Evolutionary conservation across 2,797 vertebrate genomes (phyloP), one percentile per base, ranked within the genome.

Genomic region (Heteromormyrus szaboi): DNA sequence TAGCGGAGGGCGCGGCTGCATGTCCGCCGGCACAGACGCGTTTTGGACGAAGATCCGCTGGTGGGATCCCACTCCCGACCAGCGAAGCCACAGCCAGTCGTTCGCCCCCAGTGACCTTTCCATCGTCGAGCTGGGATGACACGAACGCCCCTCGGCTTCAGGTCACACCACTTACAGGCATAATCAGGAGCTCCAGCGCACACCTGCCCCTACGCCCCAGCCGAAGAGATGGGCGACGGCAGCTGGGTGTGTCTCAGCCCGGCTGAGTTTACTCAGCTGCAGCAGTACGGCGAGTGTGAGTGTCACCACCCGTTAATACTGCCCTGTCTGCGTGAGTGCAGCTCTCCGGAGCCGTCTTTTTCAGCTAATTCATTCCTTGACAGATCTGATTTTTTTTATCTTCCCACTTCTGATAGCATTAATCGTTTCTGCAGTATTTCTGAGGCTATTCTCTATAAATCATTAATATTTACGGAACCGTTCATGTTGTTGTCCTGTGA

Each of bases 201-300:
- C 37, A 9, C 48, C 29, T 59, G 51, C 83, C 17, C 87, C 22
- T 48, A 41, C 25, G 22, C 37, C 11, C 79, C 22, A 22, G 29
- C 33, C 79, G 56, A 44, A 46, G 25, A n/a, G 79, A 99, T 99
- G 98, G 95, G 95, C 0, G 96, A 97, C 93, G 93, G 93, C 9
- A 94, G 86, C 89, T 98, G 98, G 97, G 96, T 97, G 84, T 97
- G 97, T 19, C 96, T 99, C 93, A 98, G 97, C 91, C 96, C 97
- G 0, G 89, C 97, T 0, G 98, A 99, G 93, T 99, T 99, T 53
- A 93, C 93, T 86, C 98, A 99, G 91, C 97, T 99, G 88, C 98
- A 99, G 91, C 96, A 99, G 90, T 99, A 98, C 94, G 97, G 96
- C 0, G 97, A 98, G 90, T 98, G 98, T 99, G 92, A 98, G 97